phyloP scores from a whole-genome alignment of 2,113 vertebrate species.

The Mobula birostris region DNA sequence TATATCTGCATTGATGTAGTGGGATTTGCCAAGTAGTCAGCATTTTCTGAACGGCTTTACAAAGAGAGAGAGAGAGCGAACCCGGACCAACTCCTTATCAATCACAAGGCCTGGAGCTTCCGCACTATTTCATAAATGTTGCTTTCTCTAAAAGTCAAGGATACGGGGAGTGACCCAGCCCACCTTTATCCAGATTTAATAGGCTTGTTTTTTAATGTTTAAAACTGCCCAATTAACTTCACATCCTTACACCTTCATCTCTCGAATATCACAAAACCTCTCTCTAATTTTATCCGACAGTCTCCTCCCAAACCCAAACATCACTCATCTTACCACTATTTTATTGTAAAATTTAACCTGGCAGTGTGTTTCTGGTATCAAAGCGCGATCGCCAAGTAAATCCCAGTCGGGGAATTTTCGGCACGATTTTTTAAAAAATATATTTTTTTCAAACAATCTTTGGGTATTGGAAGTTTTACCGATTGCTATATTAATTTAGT shows the following conservation, averaged over 20 bases:
- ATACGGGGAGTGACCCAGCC: background rate
- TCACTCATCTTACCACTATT: background rate
- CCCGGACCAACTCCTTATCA: conserved; percentile 47
- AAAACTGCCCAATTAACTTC: background rate
- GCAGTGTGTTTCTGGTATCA: background rate
- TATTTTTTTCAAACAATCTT: background rate
- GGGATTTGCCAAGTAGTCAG: conserved; percentile 61
- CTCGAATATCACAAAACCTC: background rate
- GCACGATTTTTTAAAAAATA: background rate
- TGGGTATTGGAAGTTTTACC: background rate
- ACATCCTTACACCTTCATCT: background rate
- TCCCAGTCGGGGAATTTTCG: background rate
- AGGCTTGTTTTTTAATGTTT: background rate
- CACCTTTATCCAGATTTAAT: background rate
- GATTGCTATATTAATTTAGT: background rate
- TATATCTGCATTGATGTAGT: conserved; percentile 66
- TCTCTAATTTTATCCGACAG: background rate
- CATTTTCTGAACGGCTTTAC: conserved; percentile 60
- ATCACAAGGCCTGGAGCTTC: conserved; percentile 46
- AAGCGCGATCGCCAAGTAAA: background rate
- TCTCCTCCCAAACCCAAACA: background rate
- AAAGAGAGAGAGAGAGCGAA: conserved; percentile 16
- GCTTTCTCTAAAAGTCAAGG: conserved; percentile 37
- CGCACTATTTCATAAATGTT: conserved; percentile 42
- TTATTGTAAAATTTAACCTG: background rate